Conservation (phyloP, 2,888 invertebrate genomes). For the Cosmopolites sordidus region DNA sequence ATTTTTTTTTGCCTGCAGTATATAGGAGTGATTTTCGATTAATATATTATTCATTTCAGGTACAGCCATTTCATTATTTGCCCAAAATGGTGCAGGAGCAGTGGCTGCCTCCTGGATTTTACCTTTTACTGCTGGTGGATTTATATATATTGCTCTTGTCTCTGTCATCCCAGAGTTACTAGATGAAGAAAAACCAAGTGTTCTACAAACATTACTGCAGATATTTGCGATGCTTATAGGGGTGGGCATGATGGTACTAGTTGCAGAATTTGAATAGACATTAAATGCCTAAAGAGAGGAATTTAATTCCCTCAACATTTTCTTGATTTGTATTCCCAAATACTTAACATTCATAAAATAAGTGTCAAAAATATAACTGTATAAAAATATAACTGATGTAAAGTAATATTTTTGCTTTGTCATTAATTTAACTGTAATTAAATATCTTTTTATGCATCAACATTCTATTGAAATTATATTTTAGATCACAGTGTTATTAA, state of each 20-base stretch:
- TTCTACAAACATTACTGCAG: constrained; percentile 88
- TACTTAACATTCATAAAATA: too few species aligned
- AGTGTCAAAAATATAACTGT: too few species aligned
- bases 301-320: background rate
- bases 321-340: background rate
- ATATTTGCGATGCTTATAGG: constrained; percentile 83
- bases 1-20: too few species aligned
- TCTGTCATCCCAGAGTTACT: constrained; percentile 97
- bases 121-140: constrained; percentile 98
- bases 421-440: too few species aligned
- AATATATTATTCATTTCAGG: constrained; percentile 77
- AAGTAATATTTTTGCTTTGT: too few species aligned
- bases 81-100: constrained; percentile 68
- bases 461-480: too few species aligned
- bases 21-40: too few species aligned
- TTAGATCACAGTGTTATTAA: background rate
- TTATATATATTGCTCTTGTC: constrained; percentile 99
- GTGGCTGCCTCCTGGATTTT: constrained; percentile 83
- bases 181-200: constrained; percentile 70
- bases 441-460: too few species aligned
- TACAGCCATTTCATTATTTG: constrained; percentile 79
- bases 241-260: constrained; percentile 93
- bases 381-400: too few species aligned
- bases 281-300: too few species aligned
- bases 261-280: constrained; percentile 74